phyloP scores from a whole-genome alignment of 2,797 vertebrate species.

The Delichon dasypus region DNA sequence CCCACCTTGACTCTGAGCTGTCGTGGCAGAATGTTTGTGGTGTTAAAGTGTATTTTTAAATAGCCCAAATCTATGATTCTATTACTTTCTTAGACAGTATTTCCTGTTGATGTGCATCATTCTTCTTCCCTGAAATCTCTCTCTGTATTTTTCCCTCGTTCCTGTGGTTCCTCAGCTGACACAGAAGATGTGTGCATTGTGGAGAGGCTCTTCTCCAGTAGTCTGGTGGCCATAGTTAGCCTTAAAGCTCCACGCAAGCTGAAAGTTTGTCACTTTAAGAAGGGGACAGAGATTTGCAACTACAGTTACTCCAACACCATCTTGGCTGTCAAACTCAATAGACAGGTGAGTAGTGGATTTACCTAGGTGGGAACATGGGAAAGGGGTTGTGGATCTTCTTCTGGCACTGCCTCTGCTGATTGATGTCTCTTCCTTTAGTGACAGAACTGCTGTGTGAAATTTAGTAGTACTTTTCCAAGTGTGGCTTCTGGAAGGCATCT shows the following conservation, averaged over 20 bases:
- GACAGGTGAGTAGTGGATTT: conserved; percentile 84
- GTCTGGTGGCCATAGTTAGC: conserved; percentile 97
- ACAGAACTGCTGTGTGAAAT: background rate
- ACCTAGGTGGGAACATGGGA: background rate
- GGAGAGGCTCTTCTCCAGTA: conserved; percentile 97
- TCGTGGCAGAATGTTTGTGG: background rate
- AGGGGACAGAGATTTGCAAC: conserved; percentile 99
- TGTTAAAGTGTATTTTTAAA: background rate
- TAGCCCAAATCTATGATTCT: background rate
- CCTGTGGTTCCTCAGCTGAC: conserved; percentile 78
- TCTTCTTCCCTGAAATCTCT: conserved; percentile 6
- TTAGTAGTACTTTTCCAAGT: background rate
- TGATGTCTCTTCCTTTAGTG: background rate
- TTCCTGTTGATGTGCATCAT: background rate
- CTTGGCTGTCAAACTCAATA: conserved; percentile 95
- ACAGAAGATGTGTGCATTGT: conserved; percentile 99
- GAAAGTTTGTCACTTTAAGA: conserved; percentile 99
- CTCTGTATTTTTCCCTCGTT: background rate
- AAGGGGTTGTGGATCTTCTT: background rate
- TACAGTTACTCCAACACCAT: conserved; percentile 99
- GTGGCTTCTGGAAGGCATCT: background rate
- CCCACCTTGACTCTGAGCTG: background rate
- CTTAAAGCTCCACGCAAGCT: conserved; percentile 97
- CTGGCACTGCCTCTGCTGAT: background rate
- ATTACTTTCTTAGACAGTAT: background rate